Base-by-base conservation (phyloP, 2,113 vertebrate species). In the Thunnus thynnus region DNA sequence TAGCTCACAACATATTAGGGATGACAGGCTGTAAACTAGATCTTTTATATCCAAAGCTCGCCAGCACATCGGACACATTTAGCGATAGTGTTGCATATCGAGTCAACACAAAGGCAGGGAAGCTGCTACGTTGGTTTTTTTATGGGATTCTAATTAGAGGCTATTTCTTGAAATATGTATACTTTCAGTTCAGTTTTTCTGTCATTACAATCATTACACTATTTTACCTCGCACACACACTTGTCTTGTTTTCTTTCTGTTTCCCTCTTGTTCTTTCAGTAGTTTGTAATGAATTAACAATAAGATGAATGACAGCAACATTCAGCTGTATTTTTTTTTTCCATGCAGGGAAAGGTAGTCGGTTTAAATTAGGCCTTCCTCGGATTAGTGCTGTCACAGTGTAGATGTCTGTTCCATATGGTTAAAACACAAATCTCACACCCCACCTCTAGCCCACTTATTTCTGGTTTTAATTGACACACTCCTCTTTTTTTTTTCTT, bases 391-490 rank as follows among this genome's bases (percentile, higher is more conserved):
- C 87, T 83, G 84, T 90, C 81, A 86, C 81, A 67, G 74, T 82
- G 81, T 89, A 83, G 84, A 91, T 89, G 90, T 91, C 88, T 93
- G 90, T 89, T 93, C 91, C 89, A 90, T 93, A 89, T 84, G 89
- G 88, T 91, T 92, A 86, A 85, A 91, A 92, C 87, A 91, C 87
- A 88, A 89, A 90, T 87, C 86, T 93, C 83, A 60, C 84, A 80
- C 78, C 89, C 62, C 85, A 88, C 88, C 87, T 91, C 76, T 70
- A 86, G 85, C 90, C 78, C 89, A 91, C 91, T 88, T 91, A 86
- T 88, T 90, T 91, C 89, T 88, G 87, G 78, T 89, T 92, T 91
- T 93, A 88, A 94, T 90, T 92, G 91, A 93, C 90, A 86, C 69
- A 61, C 83, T 85, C 72, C 75, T 86, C 57, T 75, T 83, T 88